phyloP scores from a whole-genome alignment of 2,113 vertebrate genomes.

The Cyphotilapia sp. region DNA sequence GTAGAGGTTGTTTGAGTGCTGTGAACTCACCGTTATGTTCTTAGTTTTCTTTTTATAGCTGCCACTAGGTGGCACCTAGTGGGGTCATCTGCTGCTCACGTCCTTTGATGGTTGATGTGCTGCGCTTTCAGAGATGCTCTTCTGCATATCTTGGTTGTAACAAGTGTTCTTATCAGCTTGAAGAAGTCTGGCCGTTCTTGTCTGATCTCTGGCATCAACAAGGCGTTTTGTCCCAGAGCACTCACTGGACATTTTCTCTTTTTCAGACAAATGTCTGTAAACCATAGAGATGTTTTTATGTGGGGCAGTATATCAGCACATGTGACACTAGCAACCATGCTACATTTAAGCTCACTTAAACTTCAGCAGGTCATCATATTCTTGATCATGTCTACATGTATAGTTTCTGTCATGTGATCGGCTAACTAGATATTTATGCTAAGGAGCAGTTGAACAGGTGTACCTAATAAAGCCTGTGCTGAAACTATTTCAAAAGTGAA shows the following conservation, averaged over 20 bases:
- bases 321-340: background rate
- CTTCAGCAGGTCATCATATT: background rate
- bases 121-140: background rate
- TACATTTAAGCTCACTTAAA: background rate
- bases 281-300: background rate
- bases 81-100: background rate
- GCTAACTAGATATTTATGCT: background rate
- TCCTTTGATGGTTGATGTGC: background rate
- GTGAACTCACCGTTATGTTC: background rate
- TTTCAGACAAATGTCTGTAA: background rate
- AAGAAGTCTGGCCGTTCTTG: background rate
- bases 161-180: background rate
- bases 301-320: background rate
- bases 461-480: background rate
- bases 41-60: background rate
- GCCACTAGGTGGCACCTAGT: background rate
- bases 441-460: background rate
- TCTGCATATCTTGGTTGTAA: background rate
- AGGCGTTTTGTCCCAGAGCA: background rate
- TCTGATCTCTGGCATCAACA: background rate
- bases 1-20: background rate
- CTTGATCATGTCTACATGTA: background rate
- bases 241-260: background rate
- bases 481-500: background rate
- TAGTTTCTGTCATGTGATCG: accelerated